Evolutionary conservation across 2,888 invertebrate genomes (phyloP).

Genomic region (Caenorhabditis parvicauda): DNA sequence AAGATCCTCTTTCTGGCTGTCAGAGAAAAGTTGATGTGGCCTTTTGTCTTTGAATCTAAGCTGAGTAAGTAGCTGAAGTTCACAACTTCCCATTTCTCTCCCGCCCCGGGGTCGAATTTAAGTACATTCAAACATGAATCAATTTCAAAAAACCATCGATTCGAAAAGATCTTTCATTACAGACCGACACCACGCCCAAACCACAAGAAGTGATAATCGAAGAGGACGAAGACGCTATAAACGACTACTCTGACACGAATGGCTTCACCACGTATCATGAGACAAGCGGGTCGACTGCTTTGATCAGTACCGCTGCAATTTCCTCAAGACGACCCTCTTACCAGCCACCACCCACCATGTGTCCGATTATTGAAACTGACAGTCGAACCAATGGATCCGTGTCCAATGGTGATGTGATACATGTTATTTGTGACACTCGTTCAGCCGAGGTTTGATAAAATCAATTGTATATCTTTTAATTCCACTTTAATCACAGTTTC

Average conservation of each 20-base stretch:
- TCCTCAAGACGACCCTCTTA: slow-evolving; percentile 11
- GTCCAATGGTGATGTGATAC: slow-evolving; percentile 5
- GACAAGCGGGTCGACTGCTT: not conserved
- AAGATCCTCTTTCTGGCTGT: too few relatives aligned
- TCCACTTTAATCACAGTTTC: too few relatives aligned
- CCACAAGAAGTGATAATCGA: too few relatives aligned
- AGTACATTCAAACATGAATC: too few relatives aligned
- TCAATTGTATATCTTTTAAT: not conserved
- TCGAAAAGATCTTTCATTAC: too few relatives aligned
- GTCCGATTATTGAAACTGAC: slow-evolving; percentile 12
- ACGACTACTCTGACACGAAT: slow-evolving; percentile 19
- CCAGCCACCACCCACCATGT: slow-evolving; percentile 3
- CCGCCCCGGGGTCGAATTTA: too few relatives aligned
- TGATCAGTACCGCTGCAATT: not conserved
- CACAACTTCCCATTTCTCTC: too few relatives aligned
- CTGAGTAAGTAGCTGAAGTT: too few relatives aligned
- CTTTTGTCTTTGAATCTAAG: too few relatives aligned
- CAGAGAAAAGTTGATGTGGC: too few relatives aligned
- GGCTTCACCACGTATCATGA: slow-evolving; percentile 16
- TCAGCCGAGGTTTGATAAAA: slow-evolving; percentile 19
- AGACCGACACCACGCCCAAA: too few relatives aligned
- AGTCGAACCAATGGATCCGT: slow-evolving; percentile 9
- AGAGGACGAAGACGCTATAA: slow-evolving; percentile 18
- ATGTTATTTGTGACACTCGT: slow-evolving; percentile 21
- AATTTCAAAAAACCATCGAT: too few relatives aligned